phyloP scores from a whole-genome alignment of 2,888 invertebrate genomes.

The Eristalis tenax region DNA sequence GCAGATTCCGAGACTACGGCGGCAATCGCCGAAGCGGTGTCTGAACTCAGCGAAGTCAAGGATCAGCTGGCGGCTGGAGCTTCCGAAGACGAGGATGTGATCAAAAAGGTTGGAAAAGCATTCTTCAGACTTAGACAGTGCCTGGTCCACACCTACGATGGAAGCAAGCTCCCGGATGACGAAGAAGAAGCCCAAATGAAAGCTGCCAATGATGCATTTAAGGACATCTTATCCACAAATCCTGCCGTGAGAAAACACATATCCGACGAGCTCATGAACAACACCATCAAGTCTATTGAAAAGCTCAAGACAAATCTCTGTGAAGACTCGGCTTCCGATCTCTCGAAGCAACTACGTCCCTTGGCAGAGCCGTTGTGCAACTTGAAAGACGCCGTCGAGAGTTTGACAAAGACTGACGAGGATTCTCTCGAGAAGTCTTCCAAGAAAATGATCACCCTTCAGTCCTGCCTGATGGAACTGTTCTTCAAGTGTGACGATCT shows the following conservation, averaged over 20 bases:
- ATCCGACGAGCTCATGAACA: slow-evolving; percentile 40
- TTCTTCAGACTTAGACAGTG: slow-evolving; percentile 77
- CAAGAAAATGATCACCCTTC: slow-evolving; percentile 76
- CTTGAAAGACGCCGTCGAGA: slow-evolving; percentile 27
- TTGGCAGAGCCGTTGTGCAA: slow-evolving; percentile 48
- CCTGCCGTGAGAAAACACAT: slow-evolving; percentile 37
- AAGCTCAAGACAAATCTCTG: slow-evolving; percentile 41
- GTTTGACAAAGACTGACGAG: slow-evolving; percentile 24
- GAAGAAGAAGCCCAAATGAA: slow-evolving; percentile 31
- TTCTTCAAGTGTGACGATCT: slow-evolving; percentile 77
- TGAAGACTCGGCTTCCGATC: slow-evolving; percentile 76
- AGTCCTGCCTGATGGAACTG: slow-evolving; percentile 77
- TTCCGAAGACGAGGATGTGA: slow-evolving; percentile 26
- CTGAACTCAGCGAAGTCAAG: slow-evolving; percentile 41
- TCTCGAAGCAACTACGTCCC: slow-evolving; percentile 72
- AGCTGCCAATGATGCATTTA: slow-evolving; percentile 73
- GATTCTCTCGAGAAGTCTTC: slow-evolving; percentile 74
- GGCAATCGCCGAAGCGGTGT: not conserved
- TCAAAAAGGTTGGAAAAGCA: slow-evolving; percentile 72
- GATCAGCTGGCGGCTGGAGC: slow-evolving; percentile 19
- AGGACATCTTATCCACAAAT: slow-evolving; percentile 45
- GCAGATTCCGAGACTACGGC: slow-evolving; percentile 3
- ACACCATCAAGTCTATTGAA: slow-evolving; percentile 38
- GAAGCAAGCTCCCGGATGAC: slow-evolving; percentile 65
- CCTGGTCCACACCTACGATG: slow-evolving; percentile 79